These are phyloP conservation scores for Andrena bicolor DNA, from an alignment of 2,888 invertebrate species.

Conservation along the genomic window DNA sequence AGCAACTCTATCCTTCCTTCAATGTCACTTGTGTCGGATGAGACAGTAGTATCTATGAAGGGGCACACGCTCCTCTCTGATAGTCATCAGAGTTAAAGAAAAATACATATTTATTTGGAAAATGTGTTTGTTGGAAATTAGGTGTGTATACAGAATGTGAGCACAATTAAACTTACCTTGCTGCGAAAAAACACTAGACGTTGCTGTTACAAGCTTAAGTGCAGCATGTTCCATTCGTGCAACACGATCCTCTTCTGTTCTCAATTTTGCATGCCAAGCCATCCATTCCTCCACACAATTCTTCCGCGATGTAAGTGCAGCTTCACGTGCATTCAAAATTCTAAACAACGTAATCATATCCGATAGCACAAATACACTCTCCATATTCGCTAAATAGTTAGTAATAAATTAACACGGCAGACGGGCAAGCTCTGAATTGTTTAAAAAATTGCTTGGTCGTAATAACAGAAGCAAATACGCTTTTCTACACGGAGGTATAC, in stretches of 20 bases:
- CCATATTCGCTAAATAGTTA: slow-evolving; percentile 20
- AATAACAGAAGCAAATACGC: slow-evolving; percentile 15
- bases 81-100: slow-evolving; percentile 39
- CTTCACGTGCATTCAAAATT: slow-evolving; percentile 83
- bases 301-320: slow-evolving; percentile 82
- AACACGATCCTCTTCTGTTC: slow-evolving; percentile 82
- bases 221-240: slow-evolving; percentile 83
- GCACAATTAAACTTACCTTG: slow-evolving; percentile 76
- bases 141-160: neutral
- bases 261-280: slow-evolving; percentile 83
- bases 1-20: slow-evolving; percentile 82
- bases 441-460: slow-evolving; percentile 6
- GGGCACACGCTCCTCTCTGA: slow-evolving; percentile 48
- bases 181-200: slow-evolving; percentile 81
- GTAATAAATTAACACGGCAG: slow-evolving; percentile 2
- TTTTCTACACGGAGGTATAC: slow-evolving; percentile 58
- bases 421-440: neutral
- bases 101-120: slow-evolving; percentile 32
- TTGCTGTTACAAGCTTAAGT: slow-evolving; percentile 82
- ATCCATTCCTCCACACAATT: slow-evolving; percentile 84
- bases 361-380: slow-evolving; percentile 37
- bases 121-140: slow-evolving; percentile 3
- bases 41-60: slow-evolving; percentile 80
- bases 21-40: slow-evolving; percentile 83
- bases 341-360: slow-evolving; percentile 67